These are phyloP conservation scores for Pammene fasciana DNA, from an alignment of 2,888 invertebrate genomes.

Conservation along the genomic window DNA sequence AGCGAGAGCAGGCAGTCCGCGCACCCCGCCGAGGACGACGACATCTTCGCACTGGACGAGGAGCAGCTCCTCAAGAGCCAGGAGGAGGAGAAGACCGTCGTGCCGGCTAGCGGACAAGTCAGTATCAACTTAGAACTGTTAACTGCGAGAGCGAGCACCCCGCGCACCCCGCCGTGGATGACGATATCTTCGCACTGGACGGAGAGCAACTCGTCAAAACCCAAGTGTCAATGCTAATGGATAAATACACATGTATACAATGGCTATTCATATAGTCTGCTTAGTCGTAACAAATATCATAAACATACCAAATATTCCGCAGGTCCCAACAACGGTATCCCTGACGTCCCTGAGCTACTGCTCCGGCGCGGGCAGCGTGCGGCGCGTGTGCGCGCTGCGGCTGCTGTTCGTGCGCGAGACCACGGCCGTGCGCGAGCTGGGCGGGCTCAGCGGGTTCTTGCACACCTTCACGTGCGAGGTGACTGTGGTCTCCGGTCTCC, in stretches of 20 bases:
- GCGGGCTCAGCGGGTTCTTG: constrained; percentile 96
- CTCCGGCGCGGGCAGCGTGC: constrained; percentile 84
- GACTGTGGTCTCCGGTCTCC: too few relatives aligned
- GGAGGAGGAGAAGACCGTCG: constrained; percentile 57
- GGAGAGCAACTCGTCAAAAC: constrained; percentile 84
- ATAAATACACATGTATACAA: too few relatives aligned
- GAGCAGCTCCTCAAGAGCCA: constrained; percentile 79
- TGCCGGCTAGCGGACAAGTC: constrained; percentile 57
- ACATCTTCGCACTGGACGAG: constrained; percentile 93
- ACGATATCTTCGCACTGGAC: constrained; percentile 93
- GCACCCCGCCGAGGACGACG: constrained; percentile 72
- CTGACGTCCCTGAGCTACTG: constrained; percentile 90
- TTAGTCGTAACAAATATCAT: too few relatives aligned
- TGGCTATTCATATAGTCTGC: too few relatives aligned
- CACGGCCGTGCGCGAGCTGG: constrained; percentile 93
- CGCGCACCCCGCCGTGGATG: constrained; percentile 57
- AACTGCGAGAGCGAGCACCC: constrained; percentile 39
- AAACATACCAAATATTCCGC: background rate
- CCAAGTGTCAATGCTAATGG: too few relatives aligned
- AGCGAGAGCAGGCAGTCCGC: constrained; percentile 43
- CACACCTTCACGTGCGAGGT: constrained; percentile 97
- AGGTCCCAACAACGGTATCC: constrained; percentile 83
- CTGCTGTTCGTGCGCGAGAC: constrained; percentile 98
- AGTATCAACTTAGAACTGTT: constrained; percentile 6
- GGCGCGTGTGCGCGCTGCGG: constrained; percentile 94